Evolutionary conservation across 2,113 vertebrate species (phyloP).

Genomic region (Saguinus imperator): DNA sequence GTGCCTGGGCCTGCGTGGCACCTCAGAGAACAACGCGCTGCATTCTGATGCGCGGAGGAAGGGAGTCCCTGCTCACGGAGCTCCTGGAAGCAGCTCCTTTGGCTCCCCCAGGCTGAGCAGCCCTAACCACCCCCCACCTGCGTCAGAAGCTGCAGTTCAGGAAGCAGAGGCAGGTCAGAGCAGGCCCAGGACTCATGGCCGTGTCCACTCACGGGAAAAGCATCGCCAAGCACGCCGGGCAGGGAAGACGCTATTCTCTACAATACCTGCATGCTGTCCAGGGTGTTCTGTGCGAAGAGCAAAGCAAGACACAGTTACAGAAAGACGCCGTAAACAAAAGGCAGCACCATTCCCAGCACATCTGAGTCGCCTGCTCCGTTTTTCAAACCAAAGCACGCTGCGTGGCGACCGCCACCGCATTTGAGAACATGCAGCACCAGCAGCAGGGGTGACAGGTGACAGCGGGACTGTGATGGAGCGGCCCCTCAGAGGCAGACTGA

Average conservation of each 20-base stretch:
- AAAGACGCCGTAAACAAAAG: constrained; percentile 82
- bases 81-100: neutral
- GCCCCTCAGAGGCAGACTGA: constrained; percentile 12
- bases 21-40: accelerated
- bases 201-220: constrained; percentile 54
- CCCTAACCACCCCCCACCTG: no score
- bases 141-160: accelerated
- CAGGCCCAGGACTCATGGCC: constrained; percentile 72
- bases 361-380: neutral
- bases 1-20: constrained; percentile 61
- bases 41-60: accelerated
- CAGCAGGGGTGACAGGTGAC: neutral
- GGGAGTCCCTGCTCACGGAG: accelerated
- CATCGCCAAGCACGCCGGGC: neutral
- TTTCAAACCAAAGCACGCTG: constrained; percentile 67
- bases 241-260: constrained; percentile 79
- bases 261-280: constrained; percentile 99
- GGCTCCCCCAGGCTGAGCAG: accelerated
- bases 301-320: constrained; percentile 87
- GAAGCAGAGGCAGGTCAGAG: neutral
- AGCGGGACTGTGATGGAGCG: accelerated
- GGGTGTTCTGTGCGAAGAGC: constrained; percentile 92
- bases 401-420: neutral
- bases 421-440: constrained; percentile 61
- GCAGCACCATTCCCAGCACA: constrained; percentile 73